phyloP scores from a whole-genome alignment of 1,140 invertebrate species.

The Tenebrio molitor region DNA sequence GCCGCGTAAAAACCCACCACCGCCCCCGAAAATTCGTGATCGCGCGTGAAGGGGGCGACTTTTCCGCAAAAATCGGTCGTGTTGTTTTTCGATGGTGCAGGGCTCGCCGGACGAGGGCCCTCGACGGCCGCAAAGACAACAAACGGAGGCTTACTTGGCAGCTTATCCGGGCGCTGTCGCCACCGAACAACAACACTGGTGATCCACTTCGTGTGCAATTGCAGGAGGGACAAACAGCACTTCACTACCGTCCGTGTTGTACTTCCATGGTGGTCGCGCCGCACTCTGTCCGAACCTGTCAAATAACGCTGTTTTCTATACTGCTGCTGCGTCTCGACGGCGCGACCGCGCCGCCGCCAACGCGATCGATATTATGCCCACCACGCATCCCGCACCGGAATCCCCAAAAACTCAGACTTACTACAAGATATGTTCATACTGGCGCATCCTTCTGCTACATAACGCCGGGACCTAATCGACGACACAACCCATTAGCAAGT shows the following conservation, averaged over 20 bases:
- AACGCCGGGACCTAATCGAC: not conserved
- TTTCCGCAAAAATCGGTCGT: not conserved
- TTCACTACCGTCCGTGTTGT: slow-evolving; percentile 48
- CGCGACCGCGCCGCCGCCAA: slow-evolving; percentile 48
- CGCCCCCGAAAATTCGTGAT: not conserved
- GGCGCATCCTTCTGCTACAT: slow-evolving; percentile 32
- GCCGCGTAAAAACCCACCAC: no score
- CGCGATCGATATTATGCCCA: slow-evolving; percentile 52
- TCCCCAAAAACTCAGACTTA: slow-evolving; percentile 46
- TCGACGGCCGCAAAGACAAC: not conserved
- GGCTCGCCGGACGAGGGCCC: slow-evolving; percentile 1
- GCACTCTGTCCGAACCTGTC: slow-evolving; percentile 42
- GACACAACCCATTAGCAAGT: not conserved
- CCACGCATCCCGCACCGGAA: slow-evolving; percentile 56
- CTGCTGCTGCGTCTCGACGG: slow-evolving; percentile 44
- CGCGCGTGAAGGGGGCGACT: no score
- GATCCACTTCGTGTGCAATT: slow-evolving; percentile 28
- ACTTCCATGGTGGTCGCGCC: slow-evolving; percentile 41
- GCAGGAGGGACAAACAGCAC: slow-evolving; percentile 38
- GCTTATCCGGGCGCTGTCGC: slow-evolving; percentile 11
- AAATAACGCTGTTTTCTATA: slow-evolving; percentile 33
- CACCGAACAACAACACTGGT: slow-evolving; percentile 4
- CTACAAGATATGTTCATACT: slow-evolving; percentile 40
- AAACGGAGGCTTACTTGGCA: slow-evolving; percentile 18
- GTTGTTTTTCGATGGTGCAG: slow-evolving; percentile 10